Evolutionary conservation across 2,797 vertebrate species (phyloP).

Genomic region (Coracias cyanogaster): DNA sequence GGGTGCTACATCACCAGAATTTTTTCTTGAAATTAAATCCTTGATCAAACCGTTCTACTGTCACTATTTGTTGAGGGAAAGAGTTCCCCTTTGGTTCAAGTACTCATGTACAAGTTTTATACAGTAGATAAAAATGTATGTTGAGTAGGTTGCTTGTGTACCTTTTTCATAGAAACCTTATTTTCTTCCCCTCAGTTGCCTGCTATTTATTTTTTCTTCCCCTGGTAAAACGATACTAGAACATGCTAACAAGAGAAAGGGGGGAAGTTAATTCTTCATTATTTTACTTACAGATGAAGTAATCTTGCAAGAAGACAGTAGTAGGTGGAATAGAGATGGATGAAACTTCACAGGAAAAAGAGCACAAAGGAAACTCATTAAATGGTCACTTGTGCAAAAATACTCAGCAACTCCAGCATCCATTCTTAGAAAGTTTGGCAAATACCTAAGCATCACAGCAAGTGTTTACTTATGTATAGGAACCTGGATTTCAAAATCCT

Average conservation of each 20-base stretch:
- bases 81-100: background rate
- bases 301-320: background rate
- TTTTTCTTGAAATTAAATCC: background rate
- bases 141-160: background rate
- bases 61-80: background rate
- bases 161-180: background rate
- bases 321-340: background rate
- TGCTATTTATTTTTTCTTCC: background rate
- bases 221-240: background rate
- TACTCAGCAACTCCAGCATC: background rate
- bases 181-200: background rate
- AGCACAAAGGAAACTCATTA: background rate
- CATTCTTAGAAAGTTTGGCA: background rate
- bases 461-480: background rate
- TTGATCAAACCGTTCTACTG: background rate
- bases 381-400: background rate
- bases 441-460: background rate
- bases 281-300: background rate
- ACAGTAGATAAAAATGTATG: background rate
- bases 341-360: background rate
- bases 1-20: background rate
- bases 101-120: background rate
- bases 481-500: background rate
- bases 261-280: background rate
- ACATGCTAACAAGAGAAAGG: background rate